Evolutionary conservation across 2,888 invertebrate species (phyloP), one percentile per base, ranked within the genome.

Genomic region (Parthenolecanium corni): DNA sequence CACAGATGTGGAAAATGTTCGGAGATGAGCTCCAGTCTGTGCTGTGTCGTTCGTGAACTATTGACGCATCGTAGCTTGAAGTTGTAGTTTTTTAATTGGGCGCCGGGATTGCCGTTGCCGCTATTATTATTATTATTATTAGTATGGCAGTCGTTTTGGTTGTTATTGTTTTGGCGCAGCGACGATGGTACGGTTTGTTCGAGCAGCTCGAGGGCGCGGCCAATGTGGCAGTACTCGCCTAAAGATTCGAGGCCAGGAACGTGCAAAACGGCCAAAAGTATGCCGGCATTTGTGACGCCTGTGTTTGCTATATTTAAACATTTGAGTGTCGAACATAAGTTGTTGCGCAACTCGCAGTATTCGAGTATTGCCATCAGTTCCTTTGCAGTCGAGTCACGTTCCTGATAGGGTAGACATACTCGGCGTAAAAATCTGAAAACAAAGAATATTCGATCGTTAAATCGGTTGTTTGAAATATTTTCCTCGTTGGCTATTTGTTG

Each of bases 241-340:
- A 76, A 65, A 1, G 74, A 75, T 64, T 75, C 73, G 52, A 76
- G 66, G 21, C 68, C 69, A 2, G 74, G 72, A 11, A 73, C 72
- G 57, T 74, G 72, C 46, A 73, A 71, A 20, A 75, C 64, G 1
- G 74, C 74, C 3, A 75, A 63, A 2, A 74, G 66, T 2, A 75
- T 72, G 1, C 76, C 76, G 0, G 72, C 70, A 25, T 72, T 73
- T 1, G 73, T 74, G 1, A 76, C 74, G 0, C 71, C 70, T 0
- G 75, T 75, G 53, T 75, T 74, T 1, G 74, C 74, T 1, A 76
- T 71, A 61, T 75, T 75, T 2, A 75, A 68, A 2, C 73, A 71
- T 61, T 69, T 68, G 12, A 76, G 69, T 0, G 73, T 72, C 61
- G 73, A 70, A 66, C 75, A 75, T n/a, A 76, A 69, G 14, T 68